Conservation (phyloP, 2,113 vertebrate species). For the Sander lucioperca region DNA sequence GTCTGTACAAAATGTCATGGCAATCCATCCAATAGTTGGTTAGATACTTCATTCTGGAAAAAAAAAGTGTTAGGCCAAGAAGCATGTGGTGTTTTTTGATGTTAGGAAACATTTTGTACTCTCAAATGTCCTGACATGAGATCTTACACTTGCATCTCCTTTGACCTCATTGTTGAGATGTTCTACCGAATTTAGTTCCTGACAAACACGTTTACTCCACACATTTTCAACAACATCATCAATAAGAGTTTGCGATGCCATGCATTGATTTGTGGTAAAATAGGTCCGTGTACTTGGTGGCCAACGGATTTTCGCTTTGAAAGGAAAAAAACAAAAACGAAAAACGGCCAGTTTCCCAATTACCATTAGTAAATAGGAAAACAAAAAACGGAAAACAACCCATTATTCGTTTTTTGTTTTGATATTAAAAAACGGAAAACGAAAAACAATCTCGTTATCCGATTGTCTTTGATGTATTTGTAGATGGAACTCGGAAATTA, state of each 20-base stretch:
- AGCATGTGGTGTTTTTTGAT: neutral
- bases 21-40: neutral
- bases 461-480: no score
- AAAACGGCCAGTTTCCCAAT: no score
- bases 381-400: no score
- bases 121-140: neutral
- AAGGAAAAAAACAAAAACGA: no score
- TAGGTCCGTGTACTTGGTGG: no score
- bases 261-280: constrained; percentile 23
- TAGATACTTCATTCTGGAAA: neutral
- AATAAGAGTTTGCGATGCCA: neutral
- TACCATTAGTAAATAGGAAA: no score
- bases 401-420: no score
- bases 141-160: neutral
- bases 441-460: no score
- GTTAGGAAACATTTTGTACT: neutral
- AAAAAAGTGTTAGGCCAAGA: neutral
- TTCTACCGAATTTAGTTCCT: neutral
- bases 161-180: neutral
- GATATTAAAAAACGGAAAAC: no score
- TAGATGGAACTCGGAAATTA: no score
- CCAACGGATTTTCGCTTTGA: no score
- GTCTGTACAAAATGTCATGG: neutral
- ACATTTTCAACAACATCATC: neutral
- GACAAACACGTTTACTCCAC: neutral